Evolutionary conservation across 2,113 vertebrate species (phyloP).

Genomic region (Chitala chitala): DNA sequence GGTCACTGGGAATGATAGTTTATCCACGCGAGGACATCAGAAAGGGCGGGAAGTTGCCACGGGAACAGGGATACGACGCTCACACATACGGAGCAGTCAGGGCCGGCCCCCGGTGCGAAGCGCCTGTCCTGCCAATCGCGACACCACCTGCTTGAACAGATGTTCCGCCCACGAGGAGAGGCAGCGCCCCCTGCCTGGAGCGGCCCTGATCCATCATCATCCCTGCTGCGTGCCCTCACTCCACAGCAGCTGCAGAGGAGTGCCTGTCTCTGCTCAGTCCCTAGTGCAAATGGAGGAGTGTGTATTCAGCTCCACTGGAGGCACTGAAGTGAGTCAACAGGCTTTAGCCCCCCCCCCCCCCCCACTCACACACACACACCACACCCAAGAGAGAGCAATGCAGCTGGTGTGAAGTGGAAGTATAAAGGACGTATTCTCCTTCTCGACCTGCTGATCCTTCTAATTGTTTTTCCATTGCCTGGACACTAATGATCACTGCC

Average conservation of each 20-base stretch:
- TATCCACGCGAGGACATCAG: too few relatives aligned
- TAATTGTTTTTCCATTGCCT: constrained; percentile 36
- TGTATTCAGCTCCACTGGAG: not conserved
- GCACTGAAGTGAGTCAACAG: not conserved
- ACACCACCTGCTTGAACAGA: constrained; percentile 19
- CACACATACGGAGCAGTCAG: not conserved
- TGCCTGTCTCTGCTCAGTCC: not conserved
- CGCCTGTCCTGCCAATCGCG: not conserved
- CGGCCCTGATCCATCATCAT: not conserved
- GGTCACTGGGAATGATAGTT: too few relatives aligned
- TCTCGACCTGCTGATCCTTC: constrained; percentile 33
- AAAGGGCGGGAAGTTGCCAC: not conserved
- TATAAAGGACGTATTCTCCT: not conserved
- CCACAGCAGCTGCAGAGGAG: not conserved
- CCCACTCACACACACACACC: too few relatives aligned
- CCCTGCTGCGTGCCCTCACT: not conserved
- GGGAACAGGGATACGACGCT: not conserved
- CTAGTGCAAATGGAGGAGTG: not conserved
- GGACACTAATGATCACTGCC: constrained; percentile 14
- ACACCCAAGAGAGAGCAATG: not conserved
- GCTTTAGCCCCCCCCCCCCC: too few relatives aligned
- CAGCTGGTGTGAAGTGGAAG: not conserved
- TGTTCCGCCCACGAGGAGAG: not conserved
- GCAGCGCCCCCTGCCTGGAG: not conserved
- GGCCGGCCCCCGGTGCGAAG: not conserved